Evolutionary conservation across 2,113 vertebrate genomes (phyloP).

Genomic region (Condylura cristata): DNA sequence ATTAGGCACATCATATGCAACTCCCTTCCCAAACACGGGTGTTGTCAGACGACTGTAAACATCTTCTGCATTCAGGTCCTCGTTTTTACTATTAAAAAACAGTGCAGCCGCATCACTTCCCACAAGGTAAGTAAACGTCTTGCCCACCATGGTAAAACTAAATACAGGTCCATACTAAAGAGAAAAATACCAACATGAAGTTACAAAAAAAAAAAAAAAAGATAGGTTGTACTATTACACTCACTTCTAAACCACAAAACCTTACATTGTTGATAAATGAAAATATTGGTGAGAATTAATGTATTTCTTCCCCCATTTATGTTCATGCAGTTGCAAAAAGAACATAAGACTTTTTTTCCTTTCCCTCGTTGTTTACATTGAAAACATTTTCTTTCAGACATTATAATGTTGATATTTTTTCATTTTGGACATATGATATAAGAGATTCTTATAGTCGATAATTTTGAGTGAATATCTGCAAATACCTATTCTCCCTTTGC

Average conservation of each 20-base stretch:
- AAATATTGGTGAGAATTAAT: background rate
- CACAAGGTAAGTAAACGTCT: slow-evolving; percentile 96
- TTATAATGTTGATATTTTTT: background rate
- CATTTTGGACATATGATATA: background rate
- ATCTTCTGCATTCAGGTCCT: slow-evolving; percentile 97
- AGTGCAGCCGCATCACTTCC: slow-evolving; percentile 96
- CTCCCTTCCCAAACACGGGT: slow-evolving; percentile 96
- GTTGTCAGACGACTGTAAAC: slow-evolving; percentile 96
- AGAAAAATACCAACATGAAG: slow-evolving; percentile 5
- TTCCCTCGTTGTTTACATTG: background rate
- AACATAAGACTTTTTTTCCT: background rate
- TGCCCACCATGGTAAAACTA: slow-evolving; percentile 99
- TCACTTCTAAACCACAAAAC: slow-evolving; percentile 17
- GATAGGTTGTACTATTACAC: background rate
- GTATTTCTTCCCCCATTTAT: background rate
- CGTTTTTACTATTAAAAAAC: slow-evolving; percentile 98
- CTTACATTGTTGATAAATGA: background rate
- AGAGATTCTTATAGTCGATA: background rate
- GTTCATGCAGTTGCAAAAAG: slow-evolving; percentile 1
- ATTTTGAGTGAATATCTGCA: slow-evolving; percentile 13
- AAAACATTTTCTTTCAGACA: slow-evolving; percentile 31
- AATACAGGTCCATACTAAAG: slow-evolving; percentile 96
- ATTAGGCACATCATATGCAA: slow-evolving; percentile 97
- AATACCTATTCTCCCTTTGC: background rate
- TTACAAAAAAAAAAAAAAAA: background rate